These are phyloP conservation scores for Nesogale talazaci DNA, from an alignment of 2,113 vertebrate species.

Conservation along the genomic window DNA sequence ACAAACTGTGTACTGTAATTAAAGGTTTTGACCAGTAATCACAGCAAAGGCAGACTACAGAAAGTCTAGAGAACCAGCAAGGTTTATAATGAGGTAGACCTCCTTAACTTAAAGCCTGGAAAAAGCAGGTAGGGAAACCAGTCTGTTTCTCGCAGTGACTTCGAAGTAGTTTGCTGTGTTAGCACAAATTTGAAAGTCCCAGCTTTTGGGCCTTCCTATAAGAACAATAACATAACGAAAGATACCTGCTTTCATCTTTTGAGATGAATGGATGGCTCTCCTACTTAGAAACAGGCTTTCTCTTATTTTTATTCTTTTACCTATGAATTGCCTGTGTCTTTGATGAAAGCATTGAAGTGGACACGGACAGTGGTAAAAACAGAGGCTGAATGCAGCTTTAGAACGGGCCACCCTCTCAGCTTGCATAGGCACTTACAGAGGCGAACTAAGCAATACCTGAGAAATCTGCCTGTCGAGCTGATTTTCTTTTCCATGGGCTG, in stretches of 20 bases:
- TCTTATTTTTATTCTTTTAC: slow-evolving; percentile 5
- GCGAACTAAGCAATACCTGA: background rate
- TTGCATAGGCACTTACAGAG: background rate
- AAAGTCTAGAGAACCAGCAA: slow-evolving; percentile 55
- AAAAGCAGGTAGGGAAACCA: slow-evolving; percentile 63
- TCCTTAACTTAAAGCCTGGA: slow-evolving; percentile 42
- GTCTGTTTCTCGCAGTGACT: slow-evolving; percentile 46
- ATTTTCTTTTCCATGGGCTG: background rate
- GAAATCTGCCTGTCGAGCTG: background rate
- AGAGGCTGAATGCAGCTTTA: background rate
- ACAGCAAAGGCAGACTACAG: slow-evolving; percentile 61
- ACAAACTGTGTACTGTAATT: slow-evolving; percentile 78
- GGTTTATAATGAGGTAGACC: slow-evolving; percentile 19
- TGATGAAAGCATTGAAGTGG: background rate
- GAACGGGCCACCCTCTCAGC: too few species aligned
- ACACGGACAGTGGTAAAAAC: background rate
- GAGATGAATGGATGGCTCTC: slow-evolving; percentile 22
- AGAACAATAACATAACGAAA: slow-evolving; percentile 51
- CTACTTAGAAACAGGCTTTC: background rate
- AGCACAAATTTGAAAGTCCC: slow-evolving; percentile 25
- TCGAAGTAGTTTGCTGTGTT: background rate
- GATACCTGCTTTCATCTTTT: slow-evolving; percentile 41
- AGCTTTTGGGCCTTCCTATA: background rate
- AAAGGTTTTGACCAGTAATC: slow-evolving; percentile 67
- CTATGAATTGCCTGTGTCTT: background rate